Base-by-base conservation (phyloP, 1,140 invertebrate genomes). In the Platyscapa corneri region DNA sequence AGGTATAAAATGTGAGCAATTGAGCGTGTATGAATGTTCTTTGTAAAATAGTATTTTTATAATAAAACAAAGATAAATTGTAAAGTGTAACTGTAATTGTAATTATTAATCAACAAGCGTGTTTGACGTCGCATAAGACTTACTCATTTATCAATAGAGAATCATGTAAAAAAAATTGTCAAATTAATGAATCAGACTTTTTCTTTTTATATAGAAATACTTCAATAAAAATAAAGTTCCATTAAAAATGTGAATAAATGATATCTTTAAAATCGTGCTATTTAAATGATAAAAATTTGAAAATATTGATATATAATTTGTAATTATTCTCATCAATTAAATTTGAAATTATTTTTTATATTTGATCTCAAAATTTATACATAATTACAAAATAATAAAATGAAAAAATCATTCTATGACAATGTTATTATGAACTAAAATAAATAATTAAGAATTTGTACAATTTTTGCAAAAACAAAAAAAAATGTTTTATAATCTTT, bases 31-130 rank as follows among this genome's bases (percentile, higher is more conserved):
- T 81, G 85, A 86, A 81, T 89, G 87, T 87, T 82, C 37, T 83
- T 87, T 93, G 91, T 92, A 92, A 93, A 91, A 92, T 92, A 93
- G 90, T 93, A 93, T 93, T 92, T 93, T 92, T 93, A 92, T 91
- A 93, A 90, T 70, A 87, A 88, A 88, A 87, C 27, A 83, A 85
- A 87, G 56, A 87, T 27, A 81, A 65, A 83, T 86, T 88, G 83
- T 80, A 74, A 86, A 46, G 77, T 87, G 74, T 86, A 89, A 84
- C 87, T 80, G 76, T 89, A 74, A 86, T 79, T 78, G 49, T 80
- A 74, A 83, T 78, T 83, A 75, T 39, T 49, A 80, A 80, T 56
- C 32, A 84, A 56, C 27, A 84, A 74, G 75, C 32, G 67, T 76
- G 72, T 84, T 87, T 18, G n/a, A 82, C 46, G 32, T 84, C 6